Evolutionary conservation across 2,797 vertebrate genomes (phyloP).

Genomic region (Lepus oiostolus): DNA sequence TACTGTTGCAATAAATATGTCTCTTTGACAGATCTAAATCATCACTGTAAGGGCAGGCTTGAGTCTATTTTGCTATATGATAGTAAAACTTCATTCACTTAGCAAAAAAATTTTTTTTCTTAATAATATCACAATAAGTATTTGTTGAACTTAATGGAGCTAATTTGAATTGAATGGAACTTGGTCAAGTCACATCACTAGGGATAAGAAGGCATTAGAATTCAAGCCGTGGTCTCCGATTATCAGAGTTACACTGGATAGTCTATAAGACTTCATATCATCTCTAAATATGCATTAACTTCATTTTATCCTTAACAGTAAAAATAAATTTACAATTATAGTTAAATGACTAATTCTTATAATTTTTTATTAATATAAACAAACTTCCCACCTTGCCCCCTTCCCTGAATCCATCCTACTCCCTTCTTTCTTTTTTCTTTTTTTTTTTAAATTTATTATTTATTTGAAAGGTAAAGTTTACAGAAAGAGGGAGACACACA

Average conservation of each 20-base stretch:
- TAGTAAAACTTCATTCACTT: neutral
- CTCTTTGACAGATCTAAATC: too few species aligned
- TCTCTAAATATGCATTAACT: neutral
- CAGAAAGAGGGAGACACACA: too few species aligned
- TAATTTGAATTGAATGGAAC: neutral
- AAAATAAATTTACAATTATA: neutral
- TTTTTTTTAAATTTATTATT: too few species aligned
- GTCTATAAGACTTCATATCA: neutral
- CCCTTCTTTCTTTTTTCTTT: too few species aligned
- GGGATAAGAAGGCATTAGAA: neutral
- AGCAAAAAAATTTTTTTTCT: neutral
- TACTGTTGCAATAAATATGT: too few species aligned
- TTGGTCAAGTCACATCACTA: neutral
- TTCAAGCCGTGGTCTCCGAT: neutral
- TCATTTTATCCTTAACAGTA: neutral
- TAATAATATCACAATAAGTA: neutral
- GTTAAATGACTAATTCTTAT: neutral
- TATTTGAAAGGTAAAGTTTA: too few species aligned
- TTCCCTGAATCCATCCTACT: too few species aligned
- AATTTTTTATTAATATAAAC: neutral
- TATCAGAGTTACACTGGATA: neutral
- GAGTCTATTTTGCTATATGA: neutral
- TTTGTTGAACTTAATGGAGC: neutral
- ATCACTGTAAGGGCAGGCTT: rapidly evolving
- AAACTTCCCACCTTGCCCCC: too few species aligned